These are phyloP conservation scores for Heliornis fulica DNA, from an alignment of 2,113 vertebrate species.

Conservation along the genomic window DNA sequence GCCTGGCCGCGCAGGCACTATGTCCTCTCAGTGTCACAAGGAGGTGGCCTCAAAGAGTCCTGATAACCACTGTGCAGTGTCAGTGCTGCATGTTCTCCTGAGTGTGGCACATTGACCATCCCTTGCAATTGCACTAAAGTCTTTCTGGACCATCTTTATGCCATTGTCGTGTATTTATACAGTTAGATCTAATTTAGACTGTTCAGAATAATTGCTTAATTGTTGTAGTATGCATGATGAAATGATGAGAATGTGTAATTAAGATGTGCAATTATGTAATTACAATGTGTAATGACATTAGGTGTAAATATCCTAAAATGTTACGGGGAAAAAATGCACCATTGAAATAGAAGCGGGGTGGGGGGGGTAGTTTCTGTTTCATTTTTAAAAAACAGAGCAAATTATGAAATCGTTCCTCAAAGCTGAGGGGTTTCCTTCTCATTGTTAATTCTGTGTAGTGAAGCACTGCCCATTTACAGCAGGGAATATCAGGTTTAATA, in stretches of 20 bases:
- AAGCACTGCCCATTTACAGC: neutral
- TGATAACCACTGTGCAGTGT: neutral
- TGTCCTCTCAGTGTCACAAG: neutral
- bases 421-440: neutral
- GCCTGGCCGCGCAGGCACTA: too few species aligned
- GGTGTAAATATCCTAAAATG: slow-evolving; percentile 69
- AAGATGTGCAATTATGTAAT: slow-evolving; percentile 73
- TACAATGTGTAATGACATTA: slow-evolving; percentile 67
- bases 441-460: neutral
- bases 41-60: neutral
- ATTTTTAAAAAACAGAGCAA: neutral
- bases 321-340: slow-evolving; percentile 40
- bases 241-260: slow-evolving; percentile 69
- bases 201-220: too few species aligned
- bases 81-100: neutral
- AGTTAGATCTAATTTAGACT: too few species aligned
- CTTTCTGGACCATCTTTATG: slow-evolving; percentile 5
- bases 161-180: slow-evolving; percentile 69
- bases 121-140: neutral
- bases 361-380: neutral
- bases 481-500: neutral
- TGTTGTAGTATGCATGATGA: slow-evolving; percentile 67
- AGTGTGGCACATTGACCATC: neutral
- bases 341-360: neutral
- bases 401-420: neutral